Evolutionary conservation across 2,113 vertebrate species (phyloP), one percentile per base, ranked within the genome.

Genomic region (Mionectes macconnelli): DNA sequence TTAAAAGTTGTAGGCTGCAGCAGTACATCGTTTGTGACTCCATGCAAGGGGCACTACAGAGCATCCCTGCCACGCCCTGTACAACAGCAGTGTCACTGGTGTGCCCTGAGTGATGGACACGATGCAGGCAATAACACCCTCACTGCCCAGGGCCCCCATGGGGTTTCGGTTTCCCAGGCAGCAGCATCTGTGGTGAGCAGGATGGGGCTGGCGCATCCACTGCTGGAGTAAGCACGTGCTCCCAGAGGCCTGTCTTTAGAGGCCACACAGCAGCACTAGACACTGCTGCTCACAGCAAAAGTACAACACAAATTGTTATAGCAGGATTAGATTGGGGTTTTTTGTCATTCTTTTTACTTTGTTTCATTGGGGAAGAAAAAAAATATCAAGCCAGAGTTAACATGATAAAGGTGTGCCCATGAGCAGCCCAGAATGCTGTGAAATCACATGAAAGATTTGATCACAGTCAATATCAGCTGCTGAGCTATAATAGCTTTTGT

Each of bases 361-460:
- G 74, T 63, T 90, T 95, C 78, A 49, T 66, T 78, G 14, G 35
- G 11, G 60, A 49, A 79, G 30, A 25, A 50, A 57, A 95, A 93
- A 44, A 27, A 8, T 52, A 87, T 66, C 93, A 81, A 62, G 28
- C 69, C 55, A 42, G 52, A 84, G 52, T n/a, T 62, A 93, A 92
- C 45, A 23, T 25, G 93, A 96, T 95, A 92, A 86, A 92, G 52
- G 67, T 23, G 42, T 25, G 82, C 91, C 70, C 1, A 0, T 85
- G 60, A 97, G 79, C 45, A 93, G 89, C 92, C 87, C 78, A 59
- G 69, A 96, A 94, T 62, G 45, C 93, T 91, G 90, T 96, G 97
- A 97, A 98, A 98, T 89, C 89, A 91, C 94, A 93, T 91, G 81
- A 95, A 93, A 96, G 95, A 94, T 95, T 87, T 91, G 94, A 97